Evolutionary conservation across 2,113 vertebrate species (phyloP).

Genomic region (Eolophus roseicapilla): DNA sequence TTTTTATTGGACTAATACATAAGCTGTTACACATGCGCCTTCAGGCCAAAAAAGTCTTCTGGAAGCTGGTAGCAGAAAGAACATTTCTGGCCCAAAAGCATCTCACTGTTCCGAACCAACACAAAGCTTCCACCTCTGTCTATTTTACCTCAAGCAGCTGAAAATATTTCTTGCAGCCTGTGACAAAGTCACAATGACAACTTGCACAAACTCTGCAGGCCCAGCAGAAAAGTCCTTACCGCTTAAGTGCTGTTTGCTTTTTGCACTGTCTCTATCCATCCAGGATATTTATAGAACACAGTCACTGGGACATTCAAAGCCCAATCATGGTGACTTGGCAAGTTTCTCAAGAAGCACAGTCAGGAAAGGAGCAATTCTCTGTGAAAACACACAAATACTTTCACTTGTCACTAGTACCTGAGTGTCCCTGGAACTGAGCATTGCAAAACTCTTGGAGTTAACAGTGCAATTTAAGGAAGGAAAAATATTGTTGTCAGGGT

Average conservation of each 20-base stretch:
- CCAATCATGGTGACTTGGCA: not conserved
- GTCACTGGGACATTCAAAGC: not conserved
- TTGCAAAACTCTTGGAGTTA: not conserved
- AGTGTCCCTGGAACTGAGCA: not conserved
- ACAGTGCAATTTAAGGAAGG: not conserved
- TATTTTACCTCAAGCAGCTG: conserved; percentile 11
- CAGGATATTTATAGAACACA: conserved; percentile 26
- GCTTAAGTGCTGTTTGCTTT: not conserved
- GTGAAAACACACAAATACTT: not conserved
- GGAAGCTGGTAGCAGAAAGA: not conserved
- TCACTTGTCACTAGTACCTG: not conserved
- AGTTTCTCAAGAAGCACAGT: not conserved
- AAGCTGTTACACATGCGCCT: not conserved
- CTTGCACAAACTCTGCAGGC: not conserved
- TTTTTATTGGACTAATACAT: not conserved
- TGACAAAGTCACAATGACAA: not conserved
- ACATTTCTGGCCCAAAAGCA: not conserved
- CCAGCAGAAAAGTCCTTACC: not conserved
- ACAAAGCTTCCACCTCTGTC: not conserved
- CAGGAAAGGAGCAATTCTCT: not conserved
- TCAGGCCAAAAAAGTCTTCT: not conserved
- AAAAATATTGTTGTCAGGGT: not conserved
- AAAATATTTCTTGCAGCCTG: conserved; percentile 23
- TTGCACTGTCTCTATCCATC: not conserved
- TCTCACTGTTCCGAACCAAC: not conserved